Conservation (phyloP, 2,113 vertebrate species). For the Paramisgurnus dabryanus region DNA sequence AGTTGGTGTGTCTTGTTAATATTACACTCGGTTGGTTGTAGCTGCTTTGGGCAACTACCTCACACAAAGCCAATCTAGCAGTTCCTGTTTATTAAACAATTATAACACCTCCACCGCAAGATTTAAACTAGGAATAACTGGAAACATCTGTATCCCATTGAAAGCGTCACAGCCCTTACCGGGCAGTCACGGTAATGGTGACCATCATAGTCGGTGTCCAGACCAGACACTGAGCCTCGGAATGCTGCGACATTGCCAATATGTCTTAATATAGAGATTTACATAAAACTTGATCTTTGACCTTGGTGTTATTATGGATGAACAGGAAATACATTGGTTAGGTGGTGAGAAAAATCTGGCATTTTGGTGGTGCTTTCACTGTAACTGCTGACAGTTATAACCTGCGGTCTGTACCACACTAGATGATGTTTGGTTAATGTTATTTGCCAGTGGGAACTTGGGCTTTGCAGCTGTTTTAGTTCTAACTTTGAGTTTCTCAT, state of each 20-base stretch:
- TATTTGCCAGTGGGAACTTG: constrained; percentile 9
- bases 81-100: constrained; percentile 26
- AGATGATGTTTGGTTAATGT: constrained; percentile 13
- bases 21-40: constrained; percentile 16
- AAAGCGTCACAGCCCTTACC: constrained; percentile 13
- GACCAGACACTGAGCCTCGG: constrained; percentile 36
- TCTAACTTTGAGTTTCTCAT: not conserved
- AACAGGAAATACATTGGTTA: constrained; percentile 34
- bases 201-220: constrained; percentile 8
- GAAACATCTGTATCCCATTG: constrained; percentile 33
- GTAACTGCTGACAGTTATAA: constrained; percentile 19
- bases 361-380: not conserved
- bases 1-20: not conserved
- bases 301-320: not conserved
- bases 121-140: constrained; percentile 21
- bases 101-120: constrained; percentile 21
- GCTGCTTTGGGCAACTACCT: constrained; percentile 27
- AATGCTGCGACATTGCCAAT: constrained; percentile 27
- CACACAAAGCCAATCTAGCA: constrained; percentile 3
- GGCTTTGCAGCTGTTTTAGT: constrained; percentile 8
- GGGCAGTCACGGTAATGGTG: constrained; percentile 16
- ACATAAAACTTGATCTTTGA: constrained; percentile 5
- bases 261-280: constrained; percentile 2
- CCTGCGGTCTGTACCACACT: constrained; percentile 21
- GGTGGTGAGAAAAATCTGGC: constrained; percentile 10